A percentile compares a stretch with the other conserved stretches of the same genome.
Conservation (phyloP, 2,888 invertebrate genomes). For the Ectemnius lituratus region DNA sequence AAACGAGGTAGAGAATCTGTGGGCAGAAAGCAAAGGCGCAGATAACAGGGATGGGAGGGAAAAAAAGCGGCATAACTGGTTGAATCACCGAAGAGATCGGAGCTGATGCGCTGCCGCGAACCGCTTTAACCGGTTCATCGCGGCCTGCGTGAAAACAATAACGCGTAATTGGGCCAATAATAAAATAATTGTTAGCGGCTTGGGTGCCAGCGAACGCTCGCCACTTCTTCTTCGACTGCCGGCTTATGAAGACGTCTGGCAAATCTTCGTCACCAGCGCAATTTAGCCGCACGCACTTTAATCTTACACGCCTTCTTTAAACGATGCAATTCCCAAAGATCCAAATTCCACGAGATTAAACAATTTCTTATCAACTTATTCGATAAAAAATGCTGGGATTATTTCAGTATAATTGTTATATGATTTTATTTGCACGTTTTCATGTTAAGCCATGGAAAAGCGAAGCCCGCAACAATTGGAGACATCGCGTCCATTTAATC, state of each 20-base stretch:
- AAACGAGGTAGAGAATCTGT: neutral
- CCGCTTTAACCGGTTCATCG: slow-evolving; percentile 61
- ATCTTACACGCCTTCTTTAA: no score
- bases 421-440: no score
- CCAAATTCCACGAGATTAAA: no score
- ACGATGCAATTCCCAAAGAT: no score
- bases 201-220: slow-evolving; percentile 39
- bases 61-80: slow-evolving; percentile 50
- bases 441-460: no score
- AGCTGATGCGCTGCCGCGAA: slow-evolving; percentile 43
- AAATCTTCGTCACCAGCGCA: no score
- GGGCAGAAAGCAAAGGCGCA: slow-evolving; percentile 13
- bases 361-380: no score
- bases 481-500: slow-evolving; percentile 41
- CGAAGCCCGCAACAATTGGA: neutral
- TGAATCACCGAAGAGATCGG: slow-evolving; percentile 53
- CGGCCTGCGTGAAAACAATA: slow-evolving; percentile 65
- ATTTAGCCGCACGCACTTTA: no score
- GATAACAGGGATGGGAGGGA: slow-evolving; percentile 10
- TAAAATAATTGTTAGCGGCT: slow-evolving; percentile 68
- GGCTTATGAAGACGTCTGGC: neutral
- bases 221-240: slow-evolving; percentile 1
- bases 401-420: no score
- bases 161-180: slow-evolving; percentile 71
- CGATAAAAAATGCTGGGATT: no score